Conservation (phyloP, 2,797 vertebrate species). For the Tangara arthus region DNA sequence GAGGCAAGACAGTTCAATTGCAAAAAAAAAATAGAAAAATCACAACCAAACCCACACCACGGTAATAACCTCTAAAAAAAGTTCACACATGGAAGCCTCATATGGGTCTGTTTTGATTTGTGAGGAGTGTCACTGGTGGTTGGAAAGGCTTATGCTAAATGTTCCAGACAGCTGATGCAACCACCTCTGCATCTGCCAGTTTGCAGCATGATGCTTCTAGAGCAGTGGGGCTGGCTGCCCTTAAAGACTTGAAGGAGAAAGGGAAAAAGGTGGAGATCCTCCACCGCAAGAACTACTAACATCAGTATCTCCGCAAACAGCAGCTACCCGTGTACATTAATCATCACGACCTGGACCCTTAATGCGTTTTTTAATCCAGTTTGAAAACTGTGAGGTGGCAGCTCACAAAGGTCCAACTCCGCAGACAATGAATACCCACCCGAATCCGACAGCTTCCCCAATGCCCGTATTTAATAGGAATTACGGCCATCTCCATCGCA, state of each 20-base stretch:
- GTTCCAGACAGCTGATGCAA: constrained; percentile 58
- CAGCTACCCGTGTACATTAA: neutral
- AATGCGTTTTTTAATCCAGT: neutral
- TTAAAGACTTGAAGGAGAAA: constrained; percentile 14
- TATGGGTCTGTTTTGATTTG: constrained; percentile 65
- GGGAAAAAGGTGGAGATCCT: neutral
- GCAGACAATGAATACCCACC: neutral
- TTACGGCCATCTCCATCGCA: neutral
- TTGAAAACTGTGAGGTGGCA: neutral
- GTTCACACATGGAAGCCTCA: constrained; percentile 54
- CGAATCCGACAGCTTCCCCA: neutral
- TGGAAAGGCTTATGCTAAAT: constrained; percentile 51
- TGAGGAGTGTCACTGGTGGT: constrained; percentile 30
- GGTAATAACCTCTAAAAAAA: constrained; percentile 41
- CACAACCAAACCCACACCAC: neutral
- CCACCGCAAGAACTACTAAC: neutral
- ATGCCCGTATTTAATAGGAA: neutral
- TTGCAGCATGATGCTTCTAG: constrained; percentile 57
- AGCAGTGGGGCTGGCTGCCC: constrained; percentile 46
- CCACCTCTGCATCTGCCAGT: constrained; percentile 56
- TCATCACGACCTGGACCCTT: neutral
- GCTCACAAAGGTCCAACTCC: constrained; percentile 4
- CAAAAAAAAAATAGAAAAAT: neutral
- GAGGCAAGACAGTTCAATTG: neutral
- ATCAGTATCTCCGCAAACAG: neutral